Evolutionary conservation across 2,797 vertebrate genomes (phyloP).

Genomic region (Pterois miles): DNA sequence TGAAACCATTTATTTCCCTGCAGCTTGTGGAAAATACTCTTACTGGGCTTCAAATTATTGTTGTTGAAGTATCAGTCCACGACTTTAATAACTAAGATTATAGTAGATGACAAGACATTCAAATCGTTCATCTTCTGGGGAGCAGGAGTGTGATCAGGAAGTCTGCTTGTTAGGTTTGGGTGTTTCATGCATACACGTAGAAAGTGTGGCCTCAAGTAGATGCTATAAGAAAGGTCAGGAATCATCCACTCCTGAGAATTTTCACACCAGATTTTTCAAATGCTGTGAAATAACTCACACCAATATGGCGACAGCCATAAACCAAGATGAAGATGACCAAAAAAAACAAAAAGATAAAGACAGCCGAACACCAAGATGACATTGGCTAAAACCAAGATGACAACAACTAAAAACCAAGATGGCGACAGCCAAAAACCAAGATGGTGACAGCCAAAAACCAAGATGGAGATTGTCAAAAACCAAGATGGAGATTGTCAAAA

Average conservation of each 20-base stretch:
- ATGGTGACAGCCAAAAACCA: accelerated
- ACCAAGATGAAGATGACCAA: too few relatives aligned
- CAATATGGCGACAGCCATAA: too few relatives aligned
- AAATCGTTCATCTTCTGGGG: background rate
- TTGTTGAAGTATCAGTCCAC: background rate
- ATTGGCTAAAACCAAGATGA: accelerated
- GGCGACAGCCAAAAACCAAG: accelerated
- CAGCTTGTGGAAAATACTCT: background rate
- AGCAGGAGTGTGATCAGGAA: background rate
- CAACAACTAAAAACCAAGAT: accelerated
- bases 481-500: too few relatives aligned
- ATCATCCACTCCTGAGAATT: too few relatives aligned
- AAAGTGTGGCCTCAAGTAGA: too few relatives aligned
- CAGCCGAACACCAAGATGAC: too few relatives aligned
- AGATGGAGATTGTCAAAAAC: too few relatives aligned
- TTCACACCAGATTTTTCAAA: too few relatives aligned
- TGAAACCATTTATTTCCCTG: background rate
- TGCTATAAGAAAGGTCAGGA: too few relatives aligned
- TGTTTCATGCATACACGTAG: background rate
- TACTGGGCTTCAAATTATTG: background rate
- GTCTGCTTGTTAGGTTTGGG: background rate
- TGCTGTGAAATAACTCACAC: too few relatives aligned
- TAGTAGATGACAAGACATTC: background rate
- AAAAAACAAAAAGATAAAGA: too few relatives aligned
- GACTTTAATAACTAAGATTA: background rate